Base-by-base conservation (phyloP, 2,888 invertebrate species). In the Augochlorella aurata region DNA sequence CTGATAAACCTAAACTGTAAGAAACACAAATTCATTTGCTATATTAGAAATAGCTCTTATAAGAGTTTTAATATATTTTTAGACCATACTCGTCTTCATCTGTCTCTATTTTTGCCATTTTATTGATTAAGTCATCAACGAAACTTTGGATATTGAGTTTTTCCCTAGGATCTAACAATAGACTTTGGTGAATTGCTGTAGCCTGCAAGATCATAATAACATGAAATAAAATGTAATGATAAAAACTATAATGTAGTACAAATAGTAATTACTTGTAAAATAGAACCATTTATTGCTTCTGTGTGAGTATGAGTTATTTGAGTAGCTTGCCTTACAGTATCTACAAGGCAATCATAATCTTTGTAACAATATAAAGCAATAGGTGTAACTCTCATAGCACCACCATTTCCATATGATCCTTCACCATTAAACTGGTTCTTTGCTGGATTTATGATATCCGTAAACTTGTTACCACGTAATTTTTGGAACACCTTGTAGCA, bases 361-460 rank as follows among this genome's bases (percentile, higher is more conserved):
- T 94, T 93, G 79, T 94, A 94, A 85, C 94, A 95, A 91, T 95
- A 96, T 66, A 97, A 92, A 0, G 96, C 95, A 61, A 96, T 93
- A 2, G 97, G 97, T 38, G 96, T 94, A 45, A 96, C 94, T 88
- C 97, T 94, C 97, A 97, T 97, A 0, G 96, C 96, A 66, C 96
- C 96, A 1, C 97, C 97, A 93, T 97, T 97, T n/a, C 97, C 97
- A 93, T 94, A 96, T 1, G 97, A 97, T 0, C 97, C 97, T 81
- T 88, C 80, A 2, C 97, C 96, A 87, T 94, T 92, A 91, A 96
- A 97, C 90, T 96, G 96, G 86, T 95, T 94, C 70, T 91, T 94
- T 3, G 96, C 97, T 47, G 97, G 96, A 71, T 93, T 93, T 88
- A 94, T 95, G 2, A 96, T 93, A 92, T 97, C 95, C 54, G 94